Evolutionary conservation across 2,888 invertebrate species (phyloP).

Genomic region (Heliconius cydno): DNA sequence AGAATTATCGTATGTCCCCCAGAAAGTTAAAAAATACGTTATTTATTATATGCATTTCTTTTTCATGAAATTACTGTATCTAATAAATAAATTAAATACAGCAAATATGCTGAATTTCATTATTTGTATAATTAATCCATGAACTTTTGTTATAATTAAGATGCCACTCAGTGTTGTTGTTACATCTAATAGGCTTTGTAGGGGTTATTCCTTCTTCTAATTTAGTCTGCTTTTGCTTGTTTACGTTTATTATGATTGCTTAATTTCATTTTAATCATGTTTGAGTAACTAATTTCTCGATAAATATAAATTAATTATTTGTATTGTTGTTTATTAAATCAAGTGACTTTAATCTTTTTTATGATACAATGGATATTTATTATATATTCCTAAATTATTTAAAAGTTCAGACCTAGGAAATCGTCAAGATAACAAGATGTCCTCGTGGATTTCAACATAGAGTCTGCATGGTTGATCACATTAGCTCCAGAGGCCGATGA

Average conservation of each 20-base stretch:
- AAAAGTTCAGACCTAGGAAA: neutral
- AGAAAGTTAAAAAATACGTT: neutral
- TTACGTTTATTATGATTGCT: constrained; percentile 43
- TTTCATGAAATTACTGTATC: neutral
- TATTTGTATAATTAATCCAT: constrained; percentile 79
- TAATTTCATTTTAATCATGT: constrained; percentile 42
- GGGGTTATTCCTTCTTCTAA: constrained; percentile 52
- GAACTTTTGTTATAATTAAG: constrained; percentile 73
- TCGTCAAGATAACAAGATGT: constrained; percentile 1
- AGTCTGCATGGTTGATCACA: constrained; percentile 61
- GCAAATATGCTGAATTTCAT: constrained; percentile 68
- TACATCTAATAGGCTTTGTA: constrained; percentile 61
- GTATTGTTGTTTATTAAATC: neutral
- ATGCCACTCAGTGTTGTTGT: constrained; percentile 67
- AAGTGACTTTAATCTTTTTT: neutral
- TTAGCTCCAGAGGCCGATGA: constrained; percentile 61
- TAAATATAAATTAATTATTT: neutral
- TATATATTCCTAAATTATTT: no score
- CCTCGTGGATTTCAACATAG: constrained; percentile 30
- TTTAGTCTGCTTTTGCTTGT: constrained; percentile 45
- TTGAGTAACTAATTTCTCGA: neutral
- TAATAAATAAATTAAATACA: no score
- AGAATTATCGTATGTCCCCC: neutral
- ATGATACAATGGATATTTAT: no score
- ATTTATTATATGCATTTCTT: neutral